Conservation (phyloP, 2,888 invertebrate species). For the Drosophila meridiana region DNA sequence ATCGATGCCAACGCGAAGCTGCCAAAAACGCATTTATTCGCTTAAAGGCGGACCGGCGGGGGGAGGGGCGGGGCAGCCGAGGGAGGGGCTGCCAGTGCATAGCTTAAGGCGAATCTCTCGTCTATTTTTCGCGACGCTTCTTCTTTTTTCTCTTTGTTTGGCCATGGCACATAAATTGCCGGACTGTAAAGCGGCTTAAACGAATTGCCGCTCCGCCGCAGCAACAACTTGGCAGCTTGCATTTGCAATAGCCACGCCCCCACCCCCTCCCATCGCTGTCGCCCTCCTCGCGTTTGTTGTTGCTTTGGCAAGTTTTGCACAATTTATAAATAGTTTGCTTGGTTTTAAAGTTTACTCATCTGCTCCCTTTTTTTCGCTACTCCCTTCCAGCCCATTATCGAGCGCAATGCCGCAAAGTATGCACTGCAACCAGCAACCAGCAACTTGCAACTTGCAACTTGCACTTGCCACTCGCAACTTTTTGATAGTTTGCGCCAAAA, state of each 20-base stretch:
- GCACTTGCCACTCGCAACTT: constrained; percentile 44
- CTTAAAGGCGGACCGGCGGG: not conserved
- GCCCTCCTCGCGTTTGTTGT: constrained; percentile 12
- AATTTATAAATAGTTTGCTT: constrained; percentile 76
- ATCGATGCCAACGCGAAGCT: constrained; percentile 65
- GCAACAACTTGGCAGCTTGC: constrained; percentile 72
- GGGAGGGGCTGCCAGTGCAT: constrained; percentile 46
- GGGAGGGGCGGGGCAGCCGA: not conserved
- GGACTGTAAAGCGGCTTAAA: constrained; percentile 78
- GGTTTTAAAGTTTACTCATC: constrained; percentile 72
- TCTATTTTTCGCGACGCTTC: constrained; percentile 11
- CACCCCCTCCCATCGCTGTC: not conserved
- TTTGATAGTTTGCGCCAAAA: constrained; percentile 51
- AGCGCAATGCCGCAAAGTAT: constrained; percentile 67
- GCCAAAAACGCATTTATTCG: constrained; percentile 72
- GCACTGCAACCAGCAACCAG: constrained; percentile 41
- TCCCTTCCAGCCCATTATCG: constrained; percentile 62
- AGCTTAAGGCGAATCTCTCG: constrained; percentile 65
- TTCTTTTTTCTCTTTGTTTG: constrained; percentile 21
- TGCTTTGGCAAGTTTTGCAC: constrained; percentile 67
- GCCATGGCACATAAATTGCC: constrained; percentile 74
- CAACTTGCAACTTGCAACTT: constrained; percentile 40
- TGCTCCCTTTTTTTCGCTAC: not conserved
- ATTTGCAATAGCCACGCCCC: constrained; percentile 26
- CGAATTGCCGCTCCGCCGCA: constrained; percentile 72